Evolutionary conservation across 1,140 invertebrate genomes (phyloP).

Genomic region (Drosophila orosa): DNA sequence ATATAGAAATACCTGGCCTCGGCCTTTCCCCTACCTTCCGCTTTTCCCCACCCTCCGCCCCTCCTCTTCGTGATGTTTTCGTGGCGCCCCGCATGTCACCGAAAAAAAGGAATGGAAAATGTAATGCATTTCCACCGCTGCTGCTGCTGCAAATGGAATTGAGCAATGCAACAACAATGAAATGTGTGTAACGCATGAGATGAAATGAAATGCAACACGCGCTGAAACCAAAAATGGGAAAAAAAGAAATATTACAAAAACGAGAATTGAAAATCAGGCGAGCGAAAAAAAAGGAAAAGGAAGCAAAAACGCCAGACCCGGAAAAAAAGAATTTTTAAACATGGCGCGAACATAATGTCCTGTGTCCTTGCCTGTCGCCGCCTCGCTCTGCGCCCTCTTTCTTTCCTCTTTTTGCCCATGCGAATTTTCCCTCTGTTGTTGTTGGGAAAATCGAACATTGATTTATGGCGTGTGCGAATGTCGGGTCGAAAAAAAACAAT

Average conservation of each 20-base stretch:
- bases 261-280: constrained; percentile 59
- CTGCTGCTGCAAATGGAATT: constrained; percentile 49
- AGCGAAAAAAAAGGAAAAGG: constrained; percentile 40
- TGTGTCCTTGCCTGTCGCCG: constrained; percentile 72
- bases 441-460: constrained; percentile 75
- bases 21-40: constrained; percentile 1
- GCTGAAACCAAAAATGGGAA: constrained; percentile 28
- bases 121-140: constrained; percentile 71
- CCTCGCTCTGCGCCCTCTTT: constrained; percentile 36
- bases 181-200: constrained; percentile 78
- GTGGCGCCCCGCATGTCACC: constrained; percentile 69
- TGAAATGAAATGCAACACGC: constrained; percentile 74
- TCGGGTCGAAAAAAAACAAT: constrained; percentile 60
- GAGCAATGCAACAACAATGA: constrained; percentile 60
- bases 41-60: constrained; percentile 1
- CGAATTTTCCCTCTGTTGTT: constrained; percentile 60
- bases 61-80: constrained; percentile 6
- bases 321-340: constrained; percentile 69
- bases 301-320: constrained; percentile 45
- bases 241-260: constrained; percentile 49
- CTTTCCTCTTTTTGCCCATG: constrained; percentile 49
- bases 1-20: constrained; percentile 41
- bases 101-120: constrained; percentile 52
- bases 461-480: constrained; percentile 77
- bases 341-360: constrained; percentile 84